Evolutionary conservation across 2,797 vertebrate species (phyloP).

Genomic region (Melanotaenia nigrans): DNA sequence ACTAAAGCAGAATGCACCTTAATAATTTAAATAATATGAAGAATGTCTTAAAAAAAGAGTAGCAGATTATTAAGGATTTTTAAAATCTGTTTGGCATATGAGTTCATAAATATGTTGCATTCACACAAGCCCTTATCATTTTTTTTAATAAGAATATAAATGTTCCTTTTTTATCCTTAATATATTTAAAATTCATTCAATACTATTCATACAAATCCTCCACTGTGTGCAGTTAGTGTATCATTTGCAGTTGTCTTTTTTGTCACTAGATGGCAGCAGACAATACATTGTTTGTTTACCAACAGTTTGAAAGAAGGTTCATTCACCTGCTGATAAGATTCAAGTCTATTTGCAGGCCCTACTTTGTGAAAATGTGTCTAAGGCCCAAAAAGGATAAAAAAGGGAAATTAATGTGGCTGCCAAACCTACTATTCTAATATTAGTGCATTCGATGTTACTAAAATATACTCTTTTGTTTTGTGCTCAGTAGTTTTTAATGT

Average conservation of each 20-base stretch:
- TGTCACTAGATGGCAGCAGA: slow-evolving; percentile 59
- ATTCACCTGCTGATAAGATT: background rate
- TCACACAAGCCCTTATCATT: background rate
- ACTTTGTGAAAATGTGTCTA: background rate
- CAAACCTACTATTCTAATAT: slow-evolving; percentile 23
- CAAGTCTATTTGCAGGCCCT: background rate
- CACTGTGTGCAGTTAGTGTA: background rate
- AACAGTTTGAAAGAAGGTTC: background rate
- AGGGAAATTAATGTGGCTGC: background rate
- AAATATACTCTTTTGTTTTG: background rate
- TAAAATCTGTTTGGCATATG: no score
- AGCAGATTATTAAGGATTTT: background rate
- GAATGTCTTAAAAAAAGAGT: background rate
- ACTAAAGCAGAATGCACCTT: background rate
- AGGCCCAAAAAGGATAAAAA: slow-evolving; percentile 3
- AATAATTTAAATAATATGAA: background rate
- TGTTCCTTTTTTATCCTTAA: background rate
- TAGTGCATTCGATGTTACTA: background rate
- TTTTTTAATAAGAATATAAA: background rate
- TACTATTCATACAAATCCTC: background rate
- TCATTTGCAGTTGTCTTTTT: background rate
- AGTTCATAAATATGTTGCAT: background rate
- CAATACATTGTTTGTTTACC: background rate
- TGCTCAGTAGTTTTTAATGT: slow-evolving; percentile 9
- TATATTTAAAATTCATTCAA: background rate